Evolutionary conservation across 2,888 invertebrate species (phyloP).

Genomic region (Platycheirus rosarum): DNA sequence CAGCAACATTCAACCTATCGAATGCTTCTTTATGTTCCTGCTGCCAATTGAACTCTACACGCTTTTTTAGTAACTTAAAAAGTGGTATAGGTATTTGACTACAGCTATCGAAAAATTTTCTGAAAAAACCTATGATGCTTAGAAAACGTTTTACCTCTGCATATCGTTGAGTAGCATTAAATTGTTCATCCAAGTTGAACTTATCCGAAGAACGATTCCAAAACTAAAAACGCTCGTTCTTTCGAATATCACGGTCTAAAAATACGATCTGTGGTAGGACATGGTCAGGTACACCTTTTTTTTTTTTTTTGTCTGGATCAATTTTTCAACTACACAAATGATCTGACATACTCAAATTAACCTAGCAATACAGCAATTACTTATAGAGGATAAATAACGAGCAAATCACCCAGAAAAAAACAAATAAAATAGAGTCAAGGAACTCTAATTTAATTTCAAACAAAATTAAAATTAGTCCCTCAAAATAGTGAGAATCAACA

Average conservation of each 20-base stretch:
- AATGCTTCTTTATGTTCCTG: too few species aligned
- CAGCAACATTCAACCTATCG: slow-evolving; percentile 8
- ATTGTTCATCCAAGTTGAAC: slow-evolving; percentile 12
- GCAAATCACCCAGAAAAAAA: too few species aligned
- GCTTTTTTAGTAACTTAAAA: slow-evolving; percentile 58
- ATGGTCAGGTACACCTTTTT: slow-evolving; percentile 56
- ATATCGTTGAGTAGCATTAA: not conserved
- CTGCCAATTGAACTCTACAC: slow-evolving; percentile 41
- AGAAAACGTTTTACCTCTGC: slow-evolving; percentile 47
- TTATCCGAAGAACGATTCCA: slow-evolving; percentile 27
- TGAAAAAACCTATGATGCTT: slow-evolving; percentile 54
- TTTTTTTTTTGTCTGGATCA: too few species aligned
- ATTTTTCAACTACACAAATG: too few species aligned
- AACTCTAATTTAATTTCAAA: too few species aligned
- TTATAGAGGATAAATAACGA: too few species aligned
- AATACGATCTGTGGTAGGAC: slow-evolving; percentile 37
- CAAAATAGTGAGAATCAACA: too few species aligned
- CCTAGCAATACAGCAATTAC: too few species aligned
- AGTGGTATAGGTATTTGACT: slow-evolving; percentile 48
- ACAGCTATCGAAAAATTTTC: slow-evolving; percentile 35
- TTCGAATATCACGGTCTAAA: slow-evolving; percentile 58
- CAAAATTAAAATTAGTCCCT: too few species aligned
- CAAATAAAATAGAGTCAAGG: too few species aligned
- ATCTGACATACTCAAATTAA: too few species aligned
- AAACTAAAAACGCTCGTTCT: slow-evolving; percentile 40